phyloP scores from a whole-genome alignment of 23 tunicate genomes.

The Clavelina lepadiformis region DNA sequence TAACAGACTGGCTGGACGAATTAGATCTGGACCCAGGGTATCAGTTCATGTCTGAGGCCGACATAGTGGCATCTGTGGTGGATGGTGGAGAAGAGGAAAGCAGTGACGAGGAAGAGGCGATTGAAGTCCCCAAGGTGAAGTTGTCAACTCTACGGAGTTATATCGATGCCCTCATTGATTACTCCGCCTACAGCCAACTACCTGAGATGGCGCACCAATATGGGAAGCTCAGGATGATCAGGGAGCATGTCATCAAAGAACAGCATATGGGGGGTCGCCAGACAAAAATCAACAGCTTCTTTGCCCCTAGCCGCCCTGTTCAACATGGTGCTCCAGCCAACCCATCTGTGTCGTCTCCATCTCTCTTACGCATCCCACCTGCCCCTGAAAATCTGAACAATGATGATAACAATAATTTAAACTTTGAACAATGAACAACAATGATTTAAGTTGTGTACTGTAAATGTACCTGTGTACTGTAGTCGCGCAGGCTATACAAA shows the following conservation, averaged over 20 bases:
- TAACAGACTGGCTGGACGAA: constrained; percentile 22
- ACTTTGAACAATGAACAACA: no score
- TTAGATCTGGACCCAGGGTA: constrained; percentile 27
- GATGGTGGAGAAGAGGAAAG: constrained; percentile 24
- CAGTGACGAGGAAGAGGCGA: constrained; percentile 31
- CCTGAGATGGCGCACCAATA: constrained; percentile 24
- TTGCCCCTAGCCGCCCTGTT: constrained; percentile 23
- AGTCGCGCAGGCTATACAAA: no score
- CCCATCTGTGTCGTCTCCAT: constrained; percentile 13
- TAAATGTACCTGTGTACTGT: no score
- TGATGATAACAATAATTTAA: no score
- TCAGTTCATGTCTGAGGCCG: constrained; percentile 13
- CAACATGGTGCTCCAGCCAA: constrained; percentile 17
- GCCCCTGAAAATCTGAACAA: constrained; percentile 11
- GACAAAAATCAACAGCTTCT: constrained; percentile 21
- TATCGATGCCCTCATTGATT: constrained; percentile 29
- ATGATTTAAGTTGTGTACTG: no score
- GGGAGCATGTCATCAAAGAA: constrained; percentile 22
- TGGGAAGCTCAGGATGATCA: constrained; percentile 35
- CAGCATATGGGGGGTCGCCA: constrained; percentile 32
- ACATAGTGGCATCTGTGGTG: constrained; percentile 39
- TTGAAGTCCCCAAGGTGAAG: constrained; percentile 26
- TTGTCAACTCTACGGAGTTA: constrained; percentile 25
- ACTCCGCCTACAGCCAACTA: constrained; percentile 17
- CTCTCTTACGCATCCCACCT: constrained; percentile 17